Base-by-base conservation (phyloP, 1,140 invertebrate genomes). In the Solen grandis region DNA sequence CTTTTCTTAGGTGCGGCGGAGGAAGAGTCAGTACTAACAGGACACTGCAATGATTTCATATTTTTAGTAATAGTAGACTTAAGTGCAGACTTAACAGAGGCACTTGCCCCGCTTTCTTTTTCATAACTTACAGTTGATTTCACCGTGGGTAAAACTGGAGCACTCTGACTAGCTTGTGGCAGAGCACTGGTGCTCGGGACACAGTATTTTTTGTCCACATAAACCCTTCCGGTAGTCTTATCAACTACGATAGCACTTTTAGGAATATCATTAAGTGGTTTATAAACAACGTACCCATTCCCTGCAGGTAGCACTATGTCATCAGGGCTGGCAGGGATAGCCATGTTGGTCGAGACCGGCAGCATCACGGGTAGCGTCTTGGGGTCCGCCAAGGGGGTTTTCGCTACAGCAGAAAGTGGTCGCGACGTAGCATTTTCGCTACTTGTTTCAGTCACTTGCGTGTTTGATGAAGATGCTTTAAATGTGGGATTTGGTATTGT, bases 221-320 rank as follows among this genome's bases (percentile, higher is more conserved):
- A n/a, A n/a, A n/a, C n/a, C n/a, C n/a, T n/a, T n/a, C n/a, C n/a
- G n/a, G n/a, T n/a, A n/a, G n/a, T n/a, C n/a, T n/a, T n/a, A n/a
- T n/a, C n/a, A n/a, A n/a, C n/a, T n/a, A n/a, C n/a, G n/a, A n/a
- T n/a, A n/a, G n/a, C n/a, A n/a, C n/a, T n/a, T n/a, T n/a, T n/a
- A n/a, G n/a, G n/a, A n/a, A n/a, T n/a, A 46, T 46, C 8, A 10
- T 46, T 62, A 27, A 72, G 54, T 63, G 66, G 77, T 41, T 72
- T 80, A 54, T 60, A 73, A 80, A 80, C 69, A 80, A 80, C 77
- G 55, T 80, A 80, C 77, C 77, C 66, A 46, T 80, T 70, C 13
- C 66, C 77, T 1, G 66, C 63, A 46, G 75, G 75, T 25, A 78
- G 10, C 0, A 78, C 52, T 8, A 78, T 38, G 46, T 78, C 65